Conservation (phyloP, 1,140 invertebrate genomes). For the Lucilia cuprina region DNA sequence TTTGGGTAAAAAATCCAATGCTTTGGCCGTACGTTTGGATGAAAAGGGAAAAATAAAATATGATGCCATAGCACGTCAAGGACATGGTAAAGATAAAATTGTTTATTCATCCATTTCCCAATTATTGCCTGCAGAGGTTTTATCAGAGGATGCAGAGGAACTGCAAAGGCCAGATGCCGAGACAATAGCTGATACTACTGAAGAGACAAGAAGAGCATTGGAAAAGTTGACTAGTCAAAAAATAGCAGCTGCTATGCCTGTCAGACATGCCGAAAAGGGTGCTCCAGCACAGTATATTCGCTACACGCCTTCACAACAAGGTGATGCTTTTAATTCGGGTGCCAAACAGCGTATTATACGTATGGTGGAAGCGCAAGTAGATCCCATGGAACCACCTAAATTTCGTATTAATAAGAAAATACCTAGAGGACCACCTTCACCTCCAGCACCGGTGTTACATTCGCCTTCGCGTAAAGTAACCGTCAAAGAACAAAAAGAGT, state of each 20-base stretch:
- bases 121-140: constrained; percentile 90
- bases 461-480: constrained; percentile 97
- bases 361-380: constrained; percentile 94
- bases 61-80: constrained; percentile 93
- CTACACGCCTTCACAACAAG: constrained; percentile 97
- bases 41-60: constrained; percentile 95
- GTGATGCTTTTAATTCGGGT: constrained; percentile 93
- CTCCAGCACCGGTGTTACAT: constrained; percentile 89
- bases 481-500: constrained; percentile 98
- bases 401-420: constrained; percentile 98
- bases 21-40: constrained; percentile 92
- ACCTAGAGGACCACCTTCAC: constrained; percentile 95
- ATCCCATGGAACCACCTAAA: constrained; percentile 98
- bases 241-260: constrained; percentile 93
- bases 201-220: constrained; percentile 81
- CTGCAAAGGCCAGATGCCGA: constrained; percentile 88
- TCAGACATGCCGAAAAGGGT: constrained; percentile 86
- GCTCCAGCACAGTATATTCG: constrained; percentile 95
- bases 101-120: constrained; percentile 96
- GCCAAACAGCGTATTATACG: constrained; percentile 97
- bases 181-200: constrained; percentile 84
- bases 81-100: constrained; percentile 96
- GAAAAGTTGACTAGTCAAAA: constrained; percentile 89
- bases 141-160: constrained; percentile 88
- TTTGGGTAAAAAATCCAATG: constrained; percentile 76